phyloP scores from a whole-genome alignment of 2,797 vertebrate species.

The Typhlichthys eigenmanni region DNA sequence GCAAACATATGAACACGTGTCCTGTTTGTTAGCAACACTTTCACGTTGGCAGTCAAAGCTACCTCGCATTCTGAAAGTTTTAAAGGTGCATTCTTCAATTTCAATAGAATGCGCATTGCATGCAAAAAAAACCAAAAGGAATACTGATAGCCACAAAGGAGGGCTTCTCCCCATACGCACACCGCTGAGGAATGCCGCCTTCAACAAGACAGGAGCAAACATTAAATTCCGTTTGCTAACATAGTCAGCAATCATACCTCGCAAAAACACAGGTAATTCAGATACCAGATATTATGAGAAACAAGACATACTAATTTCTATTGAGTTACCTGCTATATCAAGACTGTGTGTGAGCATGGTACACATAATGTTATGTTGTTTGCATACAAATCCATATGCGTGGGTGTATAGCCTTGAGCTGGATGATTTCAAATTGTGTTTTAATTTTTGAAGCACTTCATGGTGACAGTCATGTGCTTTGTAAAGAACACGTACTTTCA shows the following conservation, averaged over 20 bases:
- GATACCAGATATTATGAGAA: too few species aligned
- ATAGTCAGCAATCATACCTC: too few species aligned
- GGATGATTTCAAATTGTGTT: slow-evolving; percentile 37
- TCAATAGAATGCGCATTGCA: neutral
- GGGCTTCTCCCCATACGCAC: neutral
- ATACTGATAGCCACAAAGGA: slow-evolving; percentile 38
- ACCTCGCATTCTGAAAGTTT: neutral
- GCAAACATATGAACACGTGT: neutral
- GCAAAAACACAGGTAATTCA: too few species aligned
- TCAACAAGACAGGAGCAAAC: neutral
- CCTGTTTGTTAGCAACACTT: neutral
- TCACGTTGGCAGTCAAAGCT: neutral
- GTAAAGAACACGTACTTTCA: slow-evolving; percentile 32
- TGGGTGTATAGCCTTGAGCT: slow-evolving; percentile 48
- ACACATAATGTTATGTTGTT: slow-evolving; percentile 20
- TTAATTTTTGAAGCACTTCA: slow-evolving; percentile 29
- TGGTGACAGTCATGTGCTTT: slow-evolving; percentile 39
- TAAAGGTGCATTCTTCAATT: neutral
- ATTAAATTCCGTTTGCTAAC: too few species aligned
- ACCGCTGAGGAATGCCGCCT: slow-evolving; percentile 12
- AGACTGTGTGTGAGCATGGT: neutral
- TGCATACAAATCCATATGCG: slow-evolving; percentile 34
- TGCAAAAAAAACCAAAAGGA: slow-evolving; percentile 21
- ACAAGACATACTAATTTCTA: slow-evolving; percentile 6
- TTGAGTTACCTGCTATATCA: slow-evolving; percentile 9